Evolutionary conservation across 2,113 vertebrate species (phyloP).

Genomic region (Pseudolaguvia tuberculata): DNA sequence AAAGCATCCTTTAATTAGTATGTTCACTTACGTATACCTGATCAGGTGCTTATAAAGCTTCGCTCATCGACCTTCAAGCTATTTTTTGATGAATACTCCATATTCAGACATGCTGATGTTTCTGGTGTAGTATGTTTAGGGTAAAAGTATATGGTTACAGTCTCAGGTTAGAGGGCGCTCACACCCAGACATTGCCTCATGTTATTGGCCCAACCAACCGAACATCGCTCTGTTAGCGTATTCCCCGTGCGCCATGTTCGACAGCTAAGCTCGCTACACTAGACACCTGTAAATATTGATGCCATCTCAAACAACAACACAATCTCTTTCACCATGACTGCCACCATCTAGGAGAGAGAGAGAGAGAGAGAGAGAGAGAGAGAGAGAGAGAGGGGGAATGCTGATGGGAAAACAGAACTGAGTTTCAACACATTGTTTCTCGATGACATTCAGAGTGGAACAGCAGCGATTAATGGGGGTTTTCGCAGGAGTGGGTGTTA

Average conservation of each 20-base stretch:
- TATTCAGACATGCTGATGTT: not conserved
- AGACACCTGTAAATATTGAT: slow-evolving; percentile 53
- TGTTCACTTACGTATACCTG: not conserved
- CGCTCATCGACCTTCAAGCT: not conserved
- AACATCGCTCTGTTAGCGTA: slow-evolving; percentile 12
- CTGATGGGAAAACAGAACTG: slow-evolving; percentile 30
- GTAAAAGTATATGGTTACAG: not conserved
- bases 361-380: too few species aligned
- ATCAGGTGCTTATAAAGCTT: not conserved
- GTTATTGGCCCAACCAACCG: slow-evolving; percentile 14
- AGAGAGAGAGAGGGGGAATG: slow-evolving; percentile 10
- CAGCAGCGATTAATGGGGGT: slow-evolving; percentile 50
- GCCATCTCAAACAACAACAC: slow-evolving; percentile 38
- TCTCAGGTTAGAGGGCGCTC: not conserved
- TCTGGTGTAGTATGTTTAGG: slow-evolving; percentile 9
- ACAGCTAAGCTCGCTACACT: slow-evolving; percentile 43
- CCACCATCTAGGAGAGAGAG: not conserved
- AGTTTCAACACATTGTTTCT: slow-evolving; percentile 41
- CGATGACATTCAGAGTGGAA: slow-evolving; percentile 51
- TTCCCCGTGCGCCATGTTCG: slow-evolving; percentile 38
- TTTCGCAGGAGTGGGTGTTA: not conserved
- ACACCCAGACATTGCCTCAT: slow-evolving; percentile 25
- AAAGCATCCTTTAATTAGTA: not conserved
- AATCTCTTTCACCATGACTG: slow-evolving; percentile 42
- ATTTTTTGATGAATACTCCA: not conserved